Base-by-base conservation (phyloP, 2,113 vertebrate species). In the Athene noctua region DNA sequence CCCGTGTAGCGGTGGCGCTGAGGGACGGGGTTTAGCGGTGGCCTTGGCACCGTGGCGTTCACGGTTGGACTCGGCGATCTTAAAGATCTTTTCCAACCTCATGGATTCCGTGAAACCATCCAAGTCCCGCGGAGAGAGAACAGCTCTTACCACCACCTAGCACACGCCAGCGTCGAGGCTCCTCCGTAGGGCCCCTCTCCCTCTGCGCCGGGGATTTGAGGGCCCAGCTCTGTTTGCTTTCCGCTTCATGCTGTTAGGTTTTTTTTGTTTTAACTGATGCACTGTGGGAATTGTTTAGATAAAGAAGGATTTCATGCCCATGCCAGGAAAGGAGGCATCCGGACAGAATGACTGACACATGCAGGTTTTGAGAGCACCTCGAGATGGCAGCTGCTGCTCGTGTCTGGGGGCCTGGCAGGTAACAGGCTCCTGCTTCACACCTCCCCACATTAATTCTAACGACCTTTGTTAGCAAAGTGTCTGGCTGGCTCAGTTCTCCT, bases 141-240 rank as follows among this genome's bases (percentile, higher is more conserved):
- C 9, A 29, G 52, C 52, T n/a, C 9, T 8, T 6, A 1, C 14
- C 1, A 0, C 27, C 1, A 6, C 3, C 0, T 3, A 22, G 58
- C 59, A 8, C n/a, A 19, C 3, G 2, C 38, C 29, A 32, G 40
- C 73, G 32, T 51, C 2, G 11, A 30, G 78, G 36, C 78, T 13
- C 26, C 59, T 27, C 52, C 1, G 0, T 7, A 1, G 46, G 14
- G 12, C 65, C n/a, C 46, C 16, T 21, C 36, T 23, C 44, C 51
- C 59, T 16, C 66, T 2, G 3, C 1, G 2, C 23, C 16, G 25
- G 32, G 0, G 5, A 2, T 9, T 5, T 47, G 21, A 38, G 52
- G 38, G 18, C 40, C 59, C 11, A 4, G 4, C 32, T 54, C 61
- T 12, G 38, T 49, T n/a, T 34, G 42, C 49, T 42, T 40, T 42